These are phyloP conservation scores for Stenolophus ochropezus DNA, from an alignment of 2,888 invertebrate species.

Conservation along the genomic window DNA sequence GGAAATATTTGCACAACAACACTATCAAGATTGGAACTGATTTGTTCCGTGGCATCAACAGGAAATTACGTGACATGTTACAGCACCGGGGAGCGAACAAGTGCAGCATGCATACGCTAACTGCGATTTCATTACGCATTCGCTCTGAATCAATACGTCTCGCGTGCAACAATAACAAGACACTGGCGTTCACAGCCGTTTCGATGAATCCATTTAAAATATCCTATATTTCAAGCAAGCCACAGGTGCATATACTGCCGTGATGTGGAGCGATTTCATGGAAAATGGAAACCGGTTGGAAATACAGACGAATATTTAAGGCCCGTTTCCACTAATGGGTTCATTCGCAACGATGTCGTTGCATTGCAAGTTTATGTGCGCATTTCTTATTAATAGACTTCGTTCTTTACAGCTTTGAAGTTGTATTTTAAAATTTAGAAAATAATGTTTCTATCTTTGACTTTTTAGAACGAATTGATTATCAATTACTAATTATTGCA, in stretches of 20 bases:
- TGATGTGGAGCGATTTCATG: conserved; percentile 20
- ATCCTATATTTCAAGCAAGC: conserved; percentile 13
- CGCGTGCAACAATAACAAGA: conserved; percentile 24
- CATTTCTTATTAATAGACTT: too few species aligned
- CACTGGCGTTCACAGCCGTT: conserved; percentile 16
- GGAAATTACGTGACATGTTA: conserved; percentile 34
- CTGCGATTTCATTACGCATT: conserved; percentile 33
- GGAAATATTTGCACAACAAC: background rate
- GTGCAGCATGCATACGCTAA: conserved; percentile 19
- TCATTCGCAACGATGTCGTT: too few species aligned
- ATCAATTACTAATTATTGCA: too few species aligned
- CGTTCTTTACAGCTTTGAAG: too few species aligned
- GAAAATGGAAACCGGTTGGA: conserved; percentile 10
- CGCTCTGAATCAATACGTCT: conserved; percentile 18
- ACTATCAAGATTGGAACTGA: conserved; percentile 1
- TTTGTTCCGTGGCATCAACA: conserved; percentile 20
- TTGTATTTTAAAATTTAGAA: too few species aligned
- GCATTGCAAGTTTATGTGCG: too few species aligned
- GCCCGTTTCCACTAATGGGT: background rate
- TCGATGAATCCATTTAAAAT: conserved; percentile 31
- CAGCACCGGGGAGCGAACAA: background rate
- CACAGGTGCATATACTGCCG: conserved; percentile 23
- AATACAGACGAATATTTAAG: background rate
- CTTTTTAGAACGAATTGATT: too few species aligned
- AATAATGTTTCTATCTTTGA: too few species aligned